Conservation (phyloP, 1,140 invertebrate species). For the Aphidius gifuensis region DNA sequence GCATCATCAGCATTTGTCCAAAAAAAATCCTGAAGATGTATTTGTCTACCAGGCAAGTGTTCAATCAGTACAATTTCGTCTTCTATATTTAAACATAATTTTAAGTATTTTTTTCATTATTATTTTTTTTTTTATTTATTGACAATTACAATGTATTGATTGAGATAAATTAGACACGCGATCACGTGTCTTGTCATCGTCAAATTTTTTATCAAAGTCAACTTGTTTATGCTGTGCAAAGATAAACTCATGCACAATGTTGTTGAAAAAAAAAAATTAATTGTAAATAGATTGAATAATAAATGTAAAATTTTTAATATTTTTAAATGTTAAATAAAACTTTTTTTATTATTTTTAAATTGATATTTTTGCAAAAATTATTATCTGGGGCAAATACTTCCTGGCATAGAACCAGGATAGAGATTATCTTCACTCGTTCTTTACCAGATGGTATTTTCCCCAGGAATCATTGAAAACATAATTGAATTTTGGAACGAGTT, state of each 20-base stretch:
- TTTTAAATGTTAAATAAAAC: too few species aligned
- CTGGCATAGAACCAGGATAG: too few species aligned
- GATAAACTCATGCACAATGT: not conserved
- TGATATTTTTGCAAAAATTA: too few species aligned
- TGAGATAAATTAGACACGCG: constrained; percentile 30
- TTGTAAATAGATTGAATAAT: too few species aligned
- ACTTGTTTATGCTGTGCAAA: not conserved
- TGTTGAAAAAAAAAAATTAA: not conserved
- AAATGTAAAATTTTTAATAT: too few species aligned
- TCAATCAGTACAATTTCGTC: constrained; percentile 52
- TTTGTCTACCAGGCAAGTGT: constrained; percentile 58
- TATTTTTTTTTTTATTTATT: not conserved
- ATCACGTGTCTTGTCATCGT: constrained; percentile 37
- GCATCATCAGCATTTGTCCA: constrained; percentile 82
- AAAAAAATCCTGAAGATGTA: constrained; percentile 76
- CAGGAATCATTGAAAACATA: too few species aligned
- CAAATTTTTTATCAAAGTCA: constrained; percentile 24
- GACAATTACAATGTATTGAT: not conserved
- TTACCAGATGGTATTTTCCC: too few species aligned
- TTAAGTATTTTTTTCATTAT: not conserved
- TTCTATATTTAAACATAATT: constrained; percentile 30
- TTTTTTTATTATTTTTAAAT: too few species aligned
- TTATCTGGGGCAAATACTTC: too few species aligned
- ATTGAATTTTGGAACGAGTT: too few species aligned
- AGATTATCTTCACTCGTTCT: too few species aligned